Percentiles rank a stretch among this genome's conserved stretches.
Evolutionary conservation across 2,113 vertebrate species (phyloP).

Genomic region (Nanorana parkeri): DNA sequence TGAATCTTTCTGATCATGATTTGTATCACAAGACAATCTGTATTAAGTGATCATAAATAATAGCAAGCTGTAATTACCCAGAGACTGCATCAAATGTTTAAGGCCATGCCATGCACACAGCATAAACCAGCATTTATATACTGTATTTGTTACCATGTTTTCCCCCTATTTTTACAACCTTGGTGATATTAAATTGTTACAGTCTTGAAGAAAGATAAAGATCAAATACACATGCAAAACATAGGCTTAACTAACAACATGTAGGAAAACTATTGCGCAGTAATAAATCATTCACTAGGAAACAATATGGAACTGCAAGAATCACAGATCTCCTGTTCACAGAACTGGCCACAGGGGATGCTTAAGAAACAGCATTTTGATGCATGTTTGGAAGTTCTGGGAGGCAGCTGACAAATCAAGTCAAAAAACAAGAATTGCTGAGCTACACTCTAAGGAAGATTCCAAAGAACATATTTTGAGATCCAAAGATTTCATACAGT

Average conservation of each 20-base stretch:
- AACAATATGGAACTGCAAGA: neutral
- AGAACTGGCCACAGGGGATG: slow-evolving; percentile 13
- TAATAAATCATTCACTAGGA: neutral
- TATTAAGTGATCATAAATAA: too few relatives aligned
- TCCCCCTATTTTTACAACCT: neutral
- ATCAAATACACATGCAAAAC: neutral
- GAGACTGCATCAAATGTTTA: too few relatives aligned
- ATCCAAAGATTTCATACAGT: too few relatives aligned
- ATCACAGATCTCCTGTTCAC: neutral
- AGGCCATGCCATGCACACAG: too few relatives aligned
- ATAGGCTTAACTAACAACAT: neutral
- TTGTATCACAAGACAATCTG: too few relatives aligned
- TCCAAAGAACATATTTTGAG: too few relatives aligned
- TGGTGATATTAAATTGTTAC: neutral
- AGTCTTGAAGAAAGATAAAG: neutral
- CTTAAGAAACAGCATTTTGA: neutral
- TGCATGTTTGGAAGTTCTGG: neutral
- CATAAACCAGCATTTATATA: too few relatives aligned
- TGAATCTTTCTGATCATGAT: too few relatives aligned
- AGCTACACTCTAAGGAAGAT: too few relatives aligned
- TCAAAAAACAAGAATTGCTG: too few relatives aligned
- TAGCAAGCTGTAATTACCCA: too few relatives aligned
- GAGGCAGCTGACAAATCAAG: neutral
- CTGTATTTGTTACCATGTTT: too few relatives aligned
- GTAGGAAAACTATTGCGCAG: neutral